phyloP scores from a whole-genome alignment of 1,140 invertebrate genomes.

The Drosophila arawakana region DNA sequence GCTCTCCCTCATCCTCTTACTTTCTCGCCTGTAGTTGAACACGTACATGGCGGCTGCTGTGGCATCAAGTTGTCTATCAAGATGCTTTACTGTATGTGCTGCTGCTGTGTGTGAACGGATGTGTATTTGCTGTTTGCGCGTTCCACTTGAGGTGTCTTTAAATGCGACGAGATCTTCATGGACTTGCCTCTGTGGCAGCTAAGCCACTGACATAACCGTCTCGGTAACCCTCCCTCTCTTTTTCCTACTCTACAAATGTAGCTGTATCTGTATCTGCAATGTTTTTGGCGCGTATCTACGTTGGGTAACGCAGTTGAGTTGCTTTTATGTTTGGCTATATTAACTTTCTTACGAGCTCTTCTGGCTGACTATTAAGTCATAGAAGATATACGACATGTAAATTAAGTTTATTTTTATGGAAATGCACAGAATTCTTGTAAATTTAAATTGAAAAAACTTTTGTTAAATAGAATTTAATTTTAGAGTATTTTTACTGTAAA shows the following conservation, averaged over 20 bases:
- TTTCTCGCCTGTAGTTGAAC: conserved; percentile 61
- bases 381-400: background rate
- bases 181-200: conserved; percentile 55
- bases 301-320: conserved; percentile 44
- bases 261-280: conserved; percentile 53
- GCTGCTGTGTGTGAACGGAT: conserved; percentile 30
- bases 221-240: too few species aligned
- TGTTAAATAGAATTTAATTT: background rate
- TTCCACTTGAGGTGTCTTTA: conserved; percentile 82
- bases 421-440: too few species aligned
- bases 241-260: conserved; percentile 23
- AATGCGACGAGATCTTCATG: conserved; percentile 79
- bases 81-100: conserved; percentile 33
- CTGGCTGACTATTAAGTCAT: conserved; percentile 6
- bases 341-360: conserved; percentile 16
- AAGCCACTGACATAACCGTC: conserved; percentile 38
- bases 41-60: conserved; percentile 57
- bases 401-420: conserved; percentile 1
- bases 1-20: too few species aligned
- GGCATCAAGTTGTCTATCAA: conserved; percentile 66
- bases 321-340: conserved; percentile 29
- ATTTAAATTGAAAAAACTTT: too few species aligned
- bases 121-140: conserved; percentile 55
- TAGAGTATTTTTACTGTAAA: background rate
- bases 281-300: conserved; percentile 43